Conservation (phyloP, 2,888 invertebrate genomes). For the Pecten maximus region DNA sequence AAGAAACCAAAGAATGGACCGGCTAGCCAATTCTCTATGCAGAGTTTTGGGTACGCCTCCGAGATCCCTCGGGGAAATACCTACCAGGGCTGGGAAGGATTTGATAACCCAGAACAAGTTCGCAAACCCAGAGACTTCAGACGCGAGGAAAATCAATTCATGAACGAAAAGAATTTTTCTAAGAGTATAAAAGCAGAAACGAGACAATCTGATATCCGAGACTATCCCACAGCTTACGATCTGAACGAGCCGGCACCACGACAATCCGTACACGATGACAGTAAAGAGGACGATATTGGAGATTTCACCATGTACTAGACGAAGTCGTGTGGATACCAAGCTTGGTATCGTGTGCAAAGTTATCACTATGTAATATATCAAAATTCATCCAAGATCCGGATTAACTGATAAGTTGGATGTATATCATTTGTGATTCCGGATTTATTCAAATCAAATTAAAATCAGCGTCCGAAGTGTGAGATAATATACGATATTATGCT, state of each 20-base stretch:
- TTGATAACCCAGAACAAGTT: constrained; percentile 41
- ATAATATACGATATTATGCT: background rate
- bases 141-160: constrained; percentile 71
- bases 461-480: no score
- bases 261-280: background rate
- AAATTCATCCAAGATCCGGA: background rate
- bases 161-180: constrained; percentile 73
- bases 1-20: constrained; percentile 54
- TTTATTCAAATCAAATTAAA: background rate
- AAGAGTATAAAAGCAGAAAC: constrained; percentile 70
- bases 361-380: background rate
- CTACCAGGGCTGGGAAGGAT: constrained; percentile 40
- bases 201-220: constrained; percentile 58
- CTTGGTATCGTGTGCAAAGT: background rate
- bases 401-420: background rate
- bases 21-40: constrained; percentile 64
- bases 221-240: constrained; percentile 70
- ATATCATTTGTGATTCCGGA: background rate
- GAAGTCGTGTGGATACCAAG: background rate
- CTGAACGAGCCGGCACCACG: constrained; percentile 62
- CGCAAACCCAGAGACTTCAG: constrained; percentile 71
- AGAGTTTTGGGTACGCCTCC: constrained; percentile 71
- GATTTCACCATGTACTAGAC: constrained; percentile 64
- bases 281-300: constrained; percentile 48
- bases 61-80: constrained; percentile 61